Conservation (phyloP, 2,888 invertebrate genomes). For the Synanthedon formicaeformis region DNA sequence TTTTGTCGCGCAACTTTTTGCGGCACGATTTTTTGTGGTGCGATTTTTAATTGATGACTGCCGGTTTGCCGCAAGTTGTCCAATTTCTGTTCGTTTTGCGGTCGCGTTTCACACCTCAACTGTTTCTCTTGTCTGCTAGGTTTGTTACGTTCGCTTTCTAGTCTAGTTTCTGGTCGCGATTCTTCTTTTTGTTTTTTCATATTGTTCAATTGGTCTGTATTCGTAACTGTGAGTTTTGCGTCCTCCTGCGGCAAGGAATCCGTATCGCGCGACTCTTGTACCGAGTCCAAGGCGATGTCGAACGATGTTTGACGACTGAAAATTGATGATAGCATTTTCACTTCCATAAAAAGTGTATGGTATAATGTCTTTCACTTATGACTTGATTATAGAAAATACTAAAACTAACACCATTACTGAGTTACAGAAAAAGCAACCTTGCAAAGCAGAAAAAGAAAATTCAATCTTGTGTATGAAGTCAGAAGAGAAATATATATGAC, state of each 20-base stretch:
- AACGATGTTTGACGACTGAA: slow-evolving; percentile 49
- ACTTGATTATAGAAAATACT: too few relatives aligned
- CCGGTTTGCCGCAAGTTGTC: neutral
- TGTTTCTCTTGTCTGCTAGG: slow-evolving; percentile 10
- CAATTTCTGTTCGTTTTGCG: slow-evolving; percentile 8
- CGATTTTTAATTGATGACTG: neutral
- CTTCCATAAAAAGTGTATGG: neutral
- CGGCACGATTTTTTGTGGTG: neutral
- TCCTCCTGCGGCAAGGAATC: neutral
- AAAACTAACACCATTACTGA: too few relatives aligned
- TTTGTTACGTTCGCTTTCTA: slow-evolving; percentile 21
- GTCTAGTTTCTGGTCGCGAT: neutral
- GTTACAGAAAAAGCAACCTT: too few relatives aligned
- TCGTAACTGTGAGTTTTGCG: neutral
- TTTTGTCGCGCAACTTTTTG: slow-evolving; percentile 14
- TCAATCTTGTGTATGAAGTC: too few relatives aligned
- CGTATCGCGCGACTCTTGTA: slow-evolving; percentile 37
- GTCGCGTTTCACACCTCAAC: neutral
- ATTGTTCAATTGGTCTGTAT: neutral
- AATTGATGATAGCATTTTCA: neutral
- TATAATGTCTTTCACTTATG: too few relatives aligned
- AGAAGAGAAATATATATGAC: too few relatives aligned
- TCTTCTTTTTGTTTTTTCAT: neutral
- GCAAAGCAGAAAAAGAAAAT: too few relatives aligned
- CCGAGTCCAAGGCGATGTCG: slow-evolving; percentile 51